These are phyloP conservation scores for Apamea sordens DNA, from an alignment of 2,888 invertebrate genomes.

Conservation along the genomic window DNA sequence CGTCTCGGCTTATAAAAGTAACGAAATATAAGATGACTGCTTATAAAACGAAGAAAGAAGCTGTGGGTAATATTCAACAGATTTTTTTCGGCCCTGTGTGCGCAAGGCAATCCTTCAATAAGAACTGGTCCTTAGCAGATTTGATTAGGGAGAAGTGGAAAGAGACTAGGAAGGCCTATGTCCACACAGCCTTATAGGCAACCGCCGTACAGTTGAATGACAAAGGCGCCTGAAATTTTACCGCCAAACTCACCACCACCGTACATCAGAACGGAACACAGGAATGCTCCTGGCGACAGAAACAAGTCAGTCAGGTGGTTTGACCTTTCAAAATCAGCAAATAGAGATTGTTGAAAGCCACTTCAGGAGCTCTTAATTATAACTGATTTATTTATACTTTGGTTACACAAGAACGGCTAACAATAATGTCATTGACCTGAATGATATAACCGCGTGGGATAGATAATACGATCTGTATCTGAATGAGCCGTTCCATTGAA, in stretches of 20 bases:
- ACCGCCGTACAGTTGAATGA: too few species aligned
- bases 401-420: conserved; percentile 30
- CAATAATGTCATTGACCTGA: conserved; percentile 58
- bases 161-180: too few species aligned
- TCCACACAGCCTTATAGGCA: too few species aligned
- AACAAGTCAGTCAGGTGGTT: background rate
- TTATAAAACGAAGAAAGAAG: background rate
- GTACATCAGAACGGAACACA: too few species aligned
- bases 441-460: conserved; percentile 60
- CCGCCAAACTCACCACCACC: background rate
- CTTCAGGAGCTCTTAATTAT: conserved; percentile 4
- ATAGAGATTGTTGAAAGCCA: background rate
- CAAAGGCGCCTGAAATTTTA: background rate
- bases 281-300: too few species aligned
- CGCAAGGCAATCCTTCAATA: too few species aligned
- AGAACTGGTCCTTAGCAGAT: too few species aligned
- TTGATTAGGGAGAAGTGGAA: too few species aligned
- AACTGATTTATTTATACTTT: background rate
- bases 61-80: too few species aligned
- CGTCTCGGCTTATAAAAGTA: background rate
- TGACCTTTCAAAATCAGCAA: conserved; percentile 8
- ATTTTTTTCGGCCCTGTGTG: too few species aligned
- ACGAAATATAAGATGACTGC: background rate
- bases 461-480: conserved; percentile 54
- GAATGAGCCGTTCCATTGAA: conserved; percentile 36